phyloP scores from a whole-genome alignment of 2,797 vertebrate genomes.

The Hybognathus amarus region DNA sequence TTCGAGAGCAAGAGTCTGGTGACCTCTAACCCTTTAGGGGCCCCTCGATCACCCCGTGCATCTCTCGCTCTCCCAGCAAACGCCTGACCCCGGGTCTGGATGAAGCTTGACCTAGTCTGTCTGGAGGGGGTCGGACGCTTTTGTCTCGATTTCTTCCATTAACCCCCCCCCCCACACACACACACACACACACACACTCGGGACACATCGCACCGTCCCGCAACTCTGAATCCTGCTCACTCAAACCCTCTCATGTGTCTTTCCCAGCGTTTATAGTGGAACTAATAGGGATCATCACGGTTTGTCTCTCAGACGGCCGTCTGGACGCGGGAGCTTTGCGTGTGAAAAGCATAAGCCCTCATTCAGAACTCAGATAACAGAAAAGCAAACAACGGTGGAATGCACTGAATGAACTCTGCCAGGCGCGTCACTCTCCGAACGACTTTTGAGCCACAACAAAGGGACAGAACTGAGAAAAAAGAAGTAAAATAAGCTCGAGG shows the following conservation, averaged over 20 bases:
- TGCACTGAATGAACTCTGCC: slow-evolving; percentile 58
- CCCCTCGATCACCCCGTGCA: slow-evolving; percentile 27
- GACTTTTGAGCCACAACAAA: slow-evolving; percentile 23
- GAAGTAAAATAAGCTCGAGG: background rate
- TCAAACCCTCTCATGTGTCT: slow-evolving; percentile 44
- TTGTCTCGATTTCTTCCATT: slow-evolving; percentile 93
- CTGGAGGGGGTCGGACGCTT: slow-evolving; percentile 87
- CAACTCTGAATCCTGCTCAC: slow-evolving; percentile 17
- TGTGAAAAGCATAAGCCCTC: slow-evolving; percentile 57
- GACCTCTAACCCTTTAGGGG: slow-evolving; percentile 55
- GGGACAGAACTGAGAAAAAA: background rate
- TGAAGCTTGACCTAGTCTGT: slow-evolving; percentile 88
- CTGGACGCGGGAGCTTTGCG: slow-evolving; percentile 33
- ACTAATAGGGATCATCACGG: slow-evolving; percentile 43
- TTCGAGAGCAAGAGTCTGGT: slow-evolving; percentile 53
- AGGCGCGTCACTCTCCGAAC: background rate
- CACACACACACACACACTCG: background rate
- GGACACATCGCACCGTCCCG: background rate
- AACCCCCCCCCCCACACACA: slow-evolving; percentile 31
- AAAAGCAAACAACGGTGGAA: slow-evolving; percentile 61
- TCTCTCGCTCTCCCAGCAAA: slow-evolving; percentile 75
- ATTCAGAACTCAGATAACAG: slow-evolving; percentile 63
- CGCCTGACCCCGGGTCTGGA: slow-evolving; percentile 86
- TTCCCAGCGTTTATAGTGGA: slow-evolving; percentile 16
- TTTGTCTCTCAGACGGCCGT: slow-evolving; percentile 27